phyloP scores from a whole-genome alignment of 2,797 vertebrate genomes.

The Esox lucius region DNA sequence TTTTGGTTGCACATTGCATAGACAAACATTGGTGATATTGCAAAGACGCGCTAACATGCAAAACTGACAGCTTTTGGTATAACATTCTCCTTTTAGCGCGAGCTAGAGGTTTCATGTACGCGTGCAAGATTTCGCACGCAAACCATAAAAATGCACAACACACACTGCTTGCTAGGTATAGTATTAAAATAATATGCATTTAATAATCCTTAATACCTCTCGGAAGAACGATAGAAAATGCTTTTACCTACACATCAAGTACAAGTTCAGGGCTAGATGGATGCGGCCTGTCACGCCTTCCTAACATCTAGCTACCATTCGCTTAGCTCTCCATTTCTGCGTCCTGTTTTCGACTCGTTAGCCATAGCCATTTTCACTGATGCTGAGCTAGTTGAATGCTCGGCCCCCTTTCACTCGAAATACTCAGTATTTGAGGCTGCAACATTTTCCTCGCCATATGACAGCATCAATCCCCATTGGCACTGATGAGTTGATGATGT shows the following conservation, averaged over 20 bases:
- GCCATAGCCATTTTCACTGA: constrained; percentile 75
- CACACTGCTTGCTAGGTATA: background rate
- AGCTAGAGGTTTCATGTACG: background rate
- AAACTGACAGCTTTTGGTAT: constrained; percentile 54
- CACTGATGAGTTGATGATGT: constrained; percentile 37
- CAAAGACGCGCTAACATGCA: constrained; percentile 41
- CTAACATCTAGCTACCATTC: constrained; percentile 60
- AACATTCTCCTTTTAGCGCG: constrained; percentile 34
- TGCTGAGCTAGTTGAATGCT: constrained; percentile 60
- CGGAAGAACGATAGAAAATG: constrained; percentile 43
- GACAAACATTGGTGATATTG: constrained; percentile 39
- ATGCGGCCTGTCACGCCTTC: constrained; percentile 80
- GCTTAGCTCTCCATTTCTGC: constrained; percentile 74
- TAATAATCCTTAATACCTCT: constrained; percentile 40
- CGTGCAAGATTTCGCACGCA: constrained; percentile 38
- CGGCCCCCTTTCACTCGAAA: constrained; percentile 45
- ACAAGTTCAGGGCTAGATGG: constrained; percentile 64
- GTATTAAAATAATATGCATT: background rate
- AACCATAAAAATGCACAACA: constrained; percentile 32
- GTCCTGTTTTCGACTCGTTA: constrained; percentile 77
- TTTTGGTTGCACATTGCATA: constrained; percentile 39
- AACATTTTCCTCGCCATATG: constrained; percentile 43
- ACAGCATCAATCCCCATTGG: constrained; percentile 23
- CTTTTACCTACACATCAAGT: constrained; percentile 73
- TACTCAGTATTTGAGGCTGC: constrained; percentile 38